Evolutionary conservation across 2,888 invertebrate species (phyloP).

Genomic region (Agrotis clavis): DNA sequence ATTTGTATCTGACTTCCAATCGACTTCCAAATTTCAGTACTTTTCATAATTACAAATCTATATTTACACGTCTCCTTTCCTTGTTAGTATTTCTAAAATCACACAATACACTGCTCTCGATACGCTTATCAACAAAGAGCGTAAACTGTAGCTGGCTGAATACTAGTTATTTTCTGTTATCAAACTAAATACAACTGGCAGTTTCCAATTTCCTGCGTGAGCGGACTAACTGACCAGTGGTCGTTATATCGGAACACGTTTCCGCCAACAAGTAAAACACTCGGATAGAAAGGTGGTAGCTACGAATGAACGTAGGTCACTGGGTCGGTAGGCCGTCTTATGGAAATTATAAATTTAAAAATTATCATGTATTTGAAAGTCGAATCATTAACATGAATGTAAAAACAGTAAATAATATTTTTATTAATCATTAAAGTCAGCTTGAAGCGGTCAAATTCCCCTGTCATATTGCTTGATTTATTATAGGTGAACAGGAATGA

Average conservation of each 20-base stretch:
- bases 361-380: slow-evolving; percentile 59
- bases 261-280: slow-evolving; percentile 78
- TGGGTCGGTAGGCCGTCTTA: slow-evolving; percentile 72
- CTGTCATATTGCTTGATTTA: not conserved
- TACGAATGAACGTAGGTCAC: slow-evolving; percentile 69
- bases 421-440: slow-evolving; percentile 6
- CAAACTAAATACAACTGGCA: slow-evolving; percentile 39
- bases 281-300: slow-evolving; percentile 73
- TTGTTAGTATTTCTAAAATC: slow-evolving; percentile 8
- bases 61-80: not conserved
- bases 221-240: slow-evolving; percentile 63
- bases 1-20: not conserved
- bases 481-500: not conserved
- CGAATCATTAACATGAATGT: slow-evolving; percentile 41
- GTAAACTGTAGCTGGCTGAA: slow-evolving; percentile 31
- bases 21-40: not conserved
- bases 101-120: slow-evolving; percentile 14
- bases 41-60: no score
- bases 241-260: slow-evolving; percentile 69
- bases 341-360: slow-evolving; percentile 65
- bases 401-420: slow-evolving; percentile 10
- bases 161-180: slow-evolving; percentile 55
- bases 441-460: not conserved
- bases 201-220: slow-evolving; percentile 72
- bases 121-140: slow-evolving; percentile 33